Conservation (phyloP, 2,797 vertebrate species). For the Astyanax mexicanus region DNA sequence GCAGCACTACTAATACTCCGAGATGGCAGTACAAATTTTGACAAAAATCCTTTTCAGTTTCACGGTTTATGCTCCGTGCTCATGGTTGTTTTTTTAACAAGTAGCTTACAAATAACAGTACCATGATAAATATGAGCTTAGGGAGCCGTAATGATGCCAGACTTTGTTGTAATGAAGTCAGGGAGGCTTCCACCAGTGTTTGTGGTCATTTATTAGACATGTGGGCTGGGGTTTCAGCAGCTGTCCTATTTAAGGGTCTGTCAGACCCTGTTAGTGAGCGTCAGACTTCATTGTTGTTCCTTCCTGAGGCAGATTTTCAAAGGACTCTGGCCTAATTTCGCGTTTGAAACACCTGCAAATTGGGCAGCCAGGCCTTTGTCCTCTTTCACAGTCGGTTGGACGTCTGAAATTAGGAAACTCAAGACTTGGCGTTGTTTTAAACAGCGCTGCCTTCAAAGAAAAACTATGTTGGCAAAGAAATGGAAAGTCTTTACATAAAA, state of each 20-base stretch:
- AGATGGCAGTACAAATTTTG: not conserved
- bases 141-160: conserved; percentile 29
- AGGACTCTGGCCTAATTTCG: not conserved
- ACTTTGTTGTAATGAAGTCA: not conserved
- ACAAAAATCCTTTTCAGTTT: not conserved
- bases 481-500: too few species aligned
- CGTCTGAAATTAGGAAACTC: not conserved
- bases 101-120: conserved; percentile 8
- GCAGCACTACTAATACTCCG: too few species aligned
- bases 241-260: not conserved
- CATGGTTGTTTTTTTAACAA: conserved; percentile 30
- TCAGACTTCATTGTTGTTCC: conserved; percentile 7
- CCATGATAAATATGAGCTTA: conserved; percentile 1
- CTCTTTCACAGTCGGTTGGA: not conserved
- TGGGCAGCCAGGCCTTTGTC: conserved; percentile 3
- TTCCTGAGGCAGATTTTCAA: conserved; percentile 3
- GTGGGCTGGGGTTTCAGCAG: not conserved
- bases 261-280: not conserved
- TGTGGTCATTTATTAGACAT: not conserved
- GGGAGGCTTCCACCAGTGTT: not conserved
- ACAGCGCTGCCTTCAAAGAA: too few species aligned
- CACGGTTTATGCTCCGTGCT: not conserved
- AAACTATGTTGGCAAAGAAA: too few species aligned
- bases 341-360: conserved; percentile 6
- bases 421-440: not conserved